Evolutionary conservation across 2,888 invertebrate genomes (phyloP).

Genomic region (Tortricodes alternella): DNA sequence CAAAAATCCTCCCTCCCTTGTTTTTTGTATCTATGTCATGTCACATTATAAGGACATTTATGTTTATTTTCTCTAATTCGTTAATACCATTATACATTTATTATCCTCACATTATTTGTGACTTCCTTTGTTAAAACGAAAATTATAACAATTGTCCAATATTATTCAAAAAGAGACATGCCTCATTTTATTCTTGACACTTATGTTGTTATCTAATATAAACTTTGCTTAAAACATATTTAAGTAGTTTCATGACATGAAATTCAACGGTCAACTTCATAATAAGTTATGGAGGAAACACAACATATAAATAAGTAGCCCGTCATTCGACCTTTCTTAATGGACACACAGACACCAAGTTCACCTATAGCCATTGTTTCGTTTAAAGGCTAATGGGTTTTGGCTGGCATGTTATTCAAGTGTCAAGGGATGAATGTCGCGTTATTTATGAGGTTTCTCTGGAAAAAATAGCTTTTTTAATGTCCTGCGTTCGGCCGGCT

Average conservation of each 20-base stretch:
- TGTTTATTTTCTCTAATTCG: neutral
- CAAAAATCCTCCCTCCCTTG: too few relatives aligned
- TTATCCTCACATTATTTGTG: neutral
- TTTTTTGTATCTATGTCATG: too few relatives aligned
- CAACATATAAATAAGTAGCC: conserved; percentile 1
- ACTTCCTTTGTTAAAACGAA: neutral
- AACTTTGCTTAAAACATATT: neutral
- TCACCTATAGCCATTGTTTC: conserved; percentile 29
- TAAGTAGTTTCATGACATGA: neutral
- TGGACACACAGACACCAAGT: conserved; percentile 28
- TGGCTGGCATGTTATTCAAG: conserved; percentile 30
- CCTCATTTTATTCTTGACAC: too few relatives aligned
- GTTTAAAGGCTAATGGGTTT: conserved; percentile 31
- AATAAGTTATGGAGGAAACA: neutral
- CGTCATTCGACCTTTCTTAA: conserved; percentile 23
- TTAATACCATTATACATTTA: neutral
- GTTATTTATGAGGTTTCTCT: conserved; percentile 30
- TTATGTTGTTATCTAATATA: too few relatives aligned
- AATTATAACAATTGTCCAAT: too few relatives aligned
- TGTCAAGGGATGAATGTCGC: conserved; percentile 31
- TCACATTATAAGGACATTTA: neutral
- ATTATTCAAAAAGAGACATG: too few relatives aligned
- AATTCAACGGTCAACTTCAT: conserved; percentile 1
- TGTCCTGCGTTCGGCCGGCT: conserved; percentile 20
- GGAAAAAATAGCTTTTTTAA: conserved; percentile 31